Evolutionary conservation across 2,113 vertebrate genomes (phyloP).

Genomic region (Octodon degus): DNA sequence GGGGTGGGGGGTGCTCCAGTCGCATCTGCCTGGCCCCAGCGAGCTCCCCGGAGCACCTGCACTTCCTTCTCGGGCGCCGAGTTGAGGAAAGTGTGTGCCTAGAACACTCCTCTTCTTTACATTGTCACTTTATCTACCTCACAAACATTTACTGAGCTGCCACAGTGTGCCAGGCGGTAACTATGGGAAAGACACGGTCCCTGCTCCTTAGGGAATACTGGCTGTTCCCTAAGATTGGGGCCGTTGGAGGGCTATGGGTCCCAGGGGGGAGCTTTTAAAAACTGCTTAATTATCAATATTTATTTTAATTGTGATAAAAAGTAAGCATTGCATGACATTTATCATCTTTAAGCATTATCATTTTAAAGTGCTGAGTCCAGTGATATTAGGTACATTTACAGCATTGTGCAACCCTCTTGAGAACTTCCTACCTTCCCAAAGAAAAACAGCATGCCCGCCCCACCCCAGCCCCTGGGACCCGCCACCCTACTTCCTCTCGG

Average conservation of each 20-base stretch:
- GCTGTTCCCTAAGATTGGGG: neutral
- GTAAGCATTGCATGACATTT: neutral
- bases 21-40: fast-evolving
- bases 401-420: neutral
- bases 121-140: neutral
- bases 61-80: neutral
- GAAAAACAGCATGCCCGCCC: neutral
- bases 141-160: neutral
- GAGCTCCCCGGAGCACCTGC: neutral
- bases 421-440: neutral
- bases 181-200: fast-evolving
- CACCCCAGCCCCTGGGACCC: too few relatives aligned
- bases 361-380: neutral
- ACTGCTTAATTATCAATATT: neutral
- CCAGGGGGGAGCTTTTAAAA: neutral
- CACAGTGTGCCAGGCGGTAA: neutral
- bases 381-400: neutral
- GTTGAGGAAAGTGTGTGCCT: neutral
- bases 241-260: neutral
- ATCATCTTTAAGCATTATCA: neutral
- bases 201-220: neutral
- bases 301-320: slow-evolving; percentile 9
- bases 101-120: neutral
- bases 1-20: neutral
- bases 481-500: too few relatives aligned